Base-by-base conservation (phyloP, 1,140 invertebrate genomes). In the Ceratosolen fusciceps region DNA sequence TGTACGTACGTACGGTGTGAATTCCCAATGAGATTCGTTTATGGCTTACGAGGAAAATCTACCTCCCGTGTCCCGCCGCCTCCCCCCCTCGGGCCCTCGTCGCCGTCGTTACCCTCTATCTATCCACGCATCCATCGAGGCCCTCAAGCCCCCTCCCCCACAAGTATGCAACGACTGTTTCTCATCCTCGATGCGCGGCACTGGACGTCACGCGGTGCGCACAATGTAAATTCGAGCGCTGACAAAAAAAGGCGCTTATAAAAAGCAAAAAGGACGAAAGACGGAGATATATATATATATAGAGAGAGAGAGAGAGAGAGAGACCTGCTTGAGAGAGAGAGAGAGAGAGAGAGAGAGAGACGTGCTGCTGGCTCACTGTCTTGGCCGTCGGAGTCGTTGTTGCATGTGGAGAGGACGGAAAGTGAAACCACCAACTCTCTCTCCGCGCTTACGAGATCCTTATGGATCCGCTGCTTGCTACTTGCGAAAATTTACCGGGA, bases 141-240 rank as follows among this genome's bases (percentile, higher is more conserved):
- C 39, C 5, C 12, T 7, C 39, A 43, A 14, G 16, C 3, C 19
- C 29, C 31, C 21, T n/a, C 29, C 2, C 7, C 29, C 31, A 19
- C 0, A 65, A 65, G 34, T 65, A 21, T 65, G 19, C 39, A 68
- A 29, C n/a, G 39, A 47, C 67, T 68, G n/a, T 68, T 68, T 68
- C 39, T 68, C n/a, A 68, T 68, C 49, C 47, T 37, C 16, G 29
- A 47, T 16, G 16, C 3, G 31, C 5, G 14, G 26, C 34, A 24
- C 4, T 43, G 71, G 78, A 80, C 78, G 78, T 80, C 78, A 80
- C 72, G 78, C 62, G 62, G 78, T 12, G 78, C 49, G 16, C 37
- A 39, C 77, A 68, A 79, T 79, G 72, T 74, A 79, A 79, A 79
- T 68, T 74, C 49, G 60, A 74, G 60, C 37, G 49, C 52, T 49